A percentile compares a stretch with the other conserved stretches of the same genome.
These are phyloP conservation scores for Sminthurinus aureus DNA, from an alignment of 2,888 invertebrate species.

Conservation along the genomic window DNA sequence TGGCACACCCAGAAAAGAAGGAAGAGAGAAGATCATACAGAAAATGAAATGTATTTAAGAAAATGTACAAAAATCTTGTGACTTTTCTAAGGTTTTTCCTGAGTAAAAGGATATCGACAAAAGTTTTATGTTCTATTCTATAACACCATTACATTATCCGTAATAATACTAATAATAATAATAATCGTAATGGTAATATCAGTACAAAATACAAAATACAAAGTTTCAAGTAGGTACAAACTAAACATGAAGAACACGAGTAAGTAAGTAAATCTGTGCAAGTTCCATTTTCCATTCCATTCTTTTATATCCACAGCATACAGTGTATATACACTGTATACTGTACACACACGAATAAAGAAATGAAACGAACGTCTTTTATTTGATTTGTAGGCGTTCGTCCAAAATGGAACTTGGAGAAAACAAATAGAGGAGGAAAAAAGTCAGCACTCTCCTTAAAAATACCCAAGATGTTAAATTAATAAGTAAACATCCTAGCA, in stretches of 20 bases:
- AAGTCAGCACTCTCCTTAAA: conserved; percentile 40
- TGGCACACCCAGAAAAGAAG: neutral
- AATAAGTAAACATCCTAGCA: conserved; percentile 59
- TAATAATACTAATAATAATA: too few relatives aligned
- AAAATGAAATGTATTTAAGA: neutral
- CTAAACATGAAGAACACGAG: too few relatives aligned
- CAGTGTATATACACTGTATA: neutral
- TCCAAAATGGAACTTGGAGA: conserved; percentile 43
- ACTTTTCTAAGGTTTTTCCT: neutral
- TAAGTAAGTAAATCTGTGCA: neutral
- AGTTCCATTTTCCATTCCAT: neutral
- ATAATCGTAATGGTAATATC: too few relatives aligned
- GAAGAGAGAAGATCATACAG: neutral
- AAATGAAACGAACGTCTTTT: conserved; percentile 1
- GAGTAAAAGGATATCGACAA: neutral
- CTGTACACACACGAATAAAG: neutral
- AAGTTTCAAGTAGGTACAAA: too few relatives aligned
- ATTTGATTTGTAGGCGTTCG: conserved; percentile 48
- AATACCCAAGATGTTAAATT: conserved; percentile 58
- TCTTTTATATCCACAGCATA: neutral
- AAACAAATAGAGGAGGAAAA: conserved; percentile 41
- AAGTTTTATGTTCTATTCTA: neutral
- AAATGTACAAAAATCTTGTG: neutral
- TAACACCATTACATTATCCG: too few relatives aligned
- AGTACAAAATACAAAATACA: too few relatives aligned